Conservation (phyloP, 2,113 vertebrate species). For the Rhinoderma darwinii region DNA sequence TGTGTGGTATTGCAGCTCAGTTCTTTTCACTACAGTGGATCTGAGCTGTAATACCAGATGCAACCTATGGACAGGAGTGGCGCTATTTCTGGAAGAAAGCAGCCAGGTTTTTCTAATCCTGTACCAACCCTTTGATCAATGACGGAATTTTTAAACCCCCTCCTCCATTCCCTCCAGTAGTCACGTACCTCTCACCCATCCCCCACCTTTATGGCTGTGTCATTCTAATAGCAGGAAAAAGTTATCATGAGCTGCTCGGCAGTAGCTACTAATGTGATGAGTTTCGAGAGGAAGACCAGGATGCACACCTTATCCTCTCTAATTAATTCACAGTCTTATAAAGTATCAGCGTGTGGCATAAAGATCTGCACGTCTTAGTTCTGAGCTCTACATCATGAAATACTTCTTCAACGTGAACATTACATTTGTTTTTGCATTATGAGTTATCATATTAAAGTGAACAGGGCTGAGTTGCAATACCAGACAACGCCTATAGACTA, state of each 20-base stretch:
- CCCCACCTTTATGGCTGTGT: conserved; percentile 38
- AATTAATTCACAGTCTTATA: not conserved
- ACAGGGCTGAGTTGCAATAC: too few relatives aligned
- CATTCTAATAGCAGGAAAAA: not conserved
- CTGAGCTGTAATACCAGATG: too few relatives aligned
- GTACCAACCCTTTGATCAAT: not conserved
- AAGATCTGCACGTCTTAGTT: not conserved
- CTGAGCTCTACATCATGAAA: too few relatives aligned
- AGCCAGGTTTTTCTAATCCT: too few relatives aligned
- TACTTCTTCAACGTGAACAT: too few relatives aligned
- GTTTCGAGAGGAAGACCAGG: conserved; percentile 45
- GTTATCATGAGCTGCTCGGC: conserved; percentile 31
- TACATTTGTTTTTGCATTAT: too few relatives aligned
- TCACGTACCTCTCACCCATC: not conserved
- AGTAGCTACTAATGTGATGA: conserved; percentile 29
- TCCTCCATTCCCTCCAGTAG: not conserved
- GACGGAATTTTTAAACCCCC: not conserved
- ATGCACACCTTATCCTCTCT: conserved; percentile 52
- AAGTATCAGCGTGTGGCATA: not conserved
- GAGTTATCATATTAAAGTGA: too few relatives aligned
- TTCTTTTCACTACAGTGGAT: too few relatives aligned
- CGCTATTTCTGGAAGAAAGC: too few relatives aligned
- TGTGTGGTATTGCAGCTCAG: too few relatives aligned
- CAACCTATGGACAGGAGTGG: too few relatives aligned
- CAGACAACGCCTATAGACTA: not conserved